phyloP scores from a whole-genome alignment of 2,113 vertebrate genomes.

The Pseudorasbora parva region DNA sequence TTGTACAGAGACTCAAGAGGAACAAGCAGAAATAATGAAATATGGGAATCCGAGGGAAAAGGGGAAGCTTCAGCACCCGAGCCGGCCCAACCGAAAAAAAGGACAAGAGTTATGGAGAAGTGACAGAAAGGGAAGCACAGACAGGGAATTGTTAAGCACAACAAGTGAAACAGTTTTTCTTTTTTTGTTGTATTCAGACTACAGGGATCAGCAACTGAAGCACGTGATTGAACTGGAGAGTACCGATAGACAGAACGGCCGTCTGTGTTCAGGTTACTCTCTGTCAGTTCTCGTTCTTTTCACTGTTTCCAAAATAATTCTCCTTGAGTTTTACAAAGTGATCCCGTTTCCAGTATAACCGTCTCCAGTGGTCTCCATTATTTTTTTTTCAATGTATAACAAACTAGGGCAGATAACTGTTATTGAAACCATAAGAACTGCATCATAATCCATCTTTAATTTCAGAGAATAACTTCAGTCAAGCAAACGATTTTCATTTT shows the following conservation, averaged over 20 bases:
- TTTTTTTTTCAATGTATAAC: neutral
- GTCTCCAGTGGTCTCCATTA: too few relatives aligned
- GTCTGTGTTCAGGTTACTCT: neutral
- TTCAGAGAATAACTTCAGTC: neutral
- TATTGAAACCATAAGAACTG: too few relatives aligned
- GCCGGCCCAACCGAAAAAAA: constrained; percentile 86
- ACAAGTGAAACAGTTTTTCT: constrained; percentile 72
- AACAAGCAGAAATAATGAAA: constrained; percentile 92
- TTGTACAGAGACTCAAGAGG: constrained; percentile 84
- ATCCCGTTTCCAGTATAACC: neutral
- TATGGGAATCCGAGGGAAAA: constrained; percentile 93
- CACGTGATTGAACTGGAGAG: constrained; percentile 45
- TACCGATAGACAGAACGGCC: neutral
- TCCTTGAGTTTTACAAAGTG: neutral
- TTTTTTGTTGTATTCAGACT: constrained; percentile 38
- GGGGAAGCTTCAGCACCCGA: constrained; percentile 85
- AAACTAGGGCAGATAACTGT: neutral
- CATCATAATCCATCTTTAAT: neutral
- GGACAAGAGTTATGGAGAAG: constrained; percentile 93
- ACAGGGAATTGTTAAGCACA: constrained; percentile 86
- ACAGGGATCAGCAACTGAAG: constrained; percentile 53
- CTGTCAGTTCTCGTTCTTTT: too few relatives aligned
- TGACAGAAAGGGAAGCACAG: constrained; percentile 94
- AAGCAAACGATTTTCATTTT: neutral
- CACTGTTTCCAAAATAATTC: neutral